Percentiles rank a stretch among this genome's conserved stretches.
Evolutionary conservation across 2,113 vertebrate species (phyloP).

Genomic region (Chiloscyllium plagiosum): DNA sequence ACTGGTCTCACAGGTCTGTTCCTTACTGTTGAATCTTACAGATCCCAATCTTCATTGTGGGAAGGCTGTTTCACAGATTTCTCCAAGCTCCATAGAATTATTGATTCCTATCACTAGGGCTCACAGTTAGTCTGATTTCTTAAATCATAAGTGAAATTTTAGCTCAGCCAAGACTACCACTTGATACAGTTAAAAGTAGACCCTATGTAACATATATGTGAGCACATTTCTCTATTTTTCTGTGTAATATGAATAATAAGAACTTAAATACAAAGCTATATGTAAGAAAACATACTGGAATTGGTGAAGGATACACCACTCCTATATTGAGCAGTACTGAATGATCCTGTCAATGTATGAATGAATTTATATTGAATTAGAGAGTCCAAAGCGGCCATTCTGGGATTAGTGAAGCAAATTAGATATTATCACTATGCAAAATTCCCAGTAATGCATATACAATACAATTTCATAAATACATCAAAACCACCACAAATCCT

Average conservation of each 20-base stretch:
- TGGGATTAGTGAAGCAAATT: not conserved
- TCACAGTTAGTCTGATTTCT: not conserved
- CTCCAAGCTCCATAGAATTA: not conserved
- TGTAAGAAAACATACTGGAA: not conserved
- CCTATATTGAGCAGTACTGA: not conserved
- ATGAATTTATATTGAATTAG: not conserved
- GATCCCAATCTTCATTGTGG: not conserved
- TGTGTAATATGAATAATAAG: not conserved
- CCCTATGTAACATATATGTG: not conserved
- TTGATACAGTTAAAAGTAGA: too few relatives aligned
- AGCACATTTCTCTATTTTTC: not conserved
- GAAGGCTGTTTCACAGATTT: not conserved
- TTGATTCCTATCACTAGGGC: not conserved
- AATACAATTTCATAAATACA: not conserved
- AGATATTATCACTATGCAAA: not conserved
- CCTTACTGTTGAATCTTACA: not conserved
- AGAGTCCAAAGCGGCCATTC: not conserved
- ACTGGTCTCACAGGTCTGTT: not conserved
- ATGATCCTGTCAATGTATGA: not conserved
- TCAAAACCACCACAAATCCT: not conserved
- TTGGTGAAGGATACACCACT: not conserved
- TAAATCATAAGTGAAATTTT: not conserved
- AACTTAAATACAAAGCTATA: not conserved
- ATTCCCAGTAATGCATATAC: not conserved
- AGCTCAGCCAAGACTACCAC: too few relatives aligned